Conservation (phyloP, 2,888 invertebrate genomes). For the Campopleginae sp. region DNA sequence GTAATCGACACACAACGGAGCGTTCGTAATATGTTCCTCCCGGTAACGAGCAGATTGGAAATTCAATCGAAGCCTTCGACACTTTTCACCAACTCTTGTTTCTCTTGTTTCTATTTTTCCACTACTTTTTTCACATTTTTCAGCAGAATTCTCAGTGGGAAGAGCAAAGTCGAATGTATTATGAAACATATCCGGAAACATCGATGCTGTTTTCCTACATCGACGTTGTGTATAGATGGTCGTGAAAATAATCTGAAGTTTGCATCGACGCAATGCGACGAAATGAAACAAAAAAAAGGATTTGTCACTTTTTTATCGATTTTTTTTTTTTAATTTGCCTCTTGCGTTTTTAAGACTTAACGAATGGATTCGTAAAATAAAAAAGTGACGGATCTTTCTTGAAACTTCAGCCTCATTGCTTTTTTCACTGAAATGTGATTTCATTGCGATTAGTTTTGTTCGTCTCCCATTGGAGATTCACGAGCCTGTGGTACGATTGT, state of each 20-base stretch:
- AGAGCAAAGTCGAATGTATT: background rate
- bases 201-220: background rate
- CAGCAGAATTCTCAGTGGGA: background rate
- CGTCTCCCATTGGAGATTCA: background rate
- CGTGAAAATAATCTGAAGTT: background rate
- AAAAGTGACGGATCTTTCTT: too few species aligned
- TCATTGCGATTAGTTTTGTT: background rate
- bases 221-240: background rate
- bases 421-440: background rate
- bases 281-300: too few species aligned
- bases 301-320: too few species aligned
- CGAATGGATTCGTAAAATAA: too few species aligned
- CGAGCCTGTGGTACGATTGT: background rate
- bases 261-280: too few species aligned
- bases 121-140: background rate
- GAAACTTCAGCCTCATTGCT: too few species aligned
- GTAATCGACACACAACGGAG: conserved; percentile 16
- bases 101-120: background rate
- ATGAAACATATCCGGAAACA: background rate
- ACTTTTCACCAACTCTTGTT: conserved; percentile 11
- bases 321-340: too few species aligned
- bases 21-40: background rate
- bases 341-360: too few species aligned
- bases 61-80: conserved; percentile 33
- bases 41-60: conserved; percentile 14